These are phyloP conservation scores for Pionites leucogaster DNA, from an alignment of 2,113 vertebrate genomes.

Conservation along the genomic window DNA sequence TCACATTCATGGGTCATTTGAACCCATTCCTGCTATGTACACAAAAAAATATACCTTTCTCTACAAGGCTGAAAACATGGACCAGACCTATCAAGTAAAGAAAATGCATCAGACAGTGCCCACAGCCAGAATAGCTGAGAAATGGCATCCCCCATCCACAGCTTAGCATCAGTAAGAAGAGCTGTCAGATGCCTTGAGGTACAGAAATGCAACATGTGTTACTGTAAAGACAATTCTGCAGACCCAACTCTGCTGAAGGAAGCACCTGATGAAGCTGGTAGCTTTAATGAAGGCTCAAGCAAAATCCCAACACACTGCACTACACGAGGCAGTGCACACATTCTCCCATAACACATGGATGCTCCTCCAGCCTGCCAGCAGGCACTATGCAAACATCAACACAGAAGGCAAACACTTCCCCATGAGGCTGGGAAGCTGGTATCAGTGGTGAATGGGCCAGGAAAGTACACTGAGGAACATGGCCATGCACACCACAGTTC, in stretches of 20 bases:
- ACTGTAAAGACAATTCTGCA: background rate
- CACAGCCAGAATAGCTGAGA: background rate
- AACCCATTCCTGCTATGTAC: background rate
- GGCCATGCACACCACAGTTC: background rate
- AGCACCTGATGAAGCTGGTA: background rate
- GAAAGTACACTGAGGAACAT: accelerated
- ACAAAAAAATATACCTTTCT: background rate
- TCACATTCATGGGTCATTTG: background rate
- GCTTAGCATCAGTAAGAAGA: background rate
- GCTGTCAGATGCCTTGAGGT: background rate
- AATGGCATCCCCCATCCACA: background rate
- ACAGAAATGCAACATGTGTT: background rate
- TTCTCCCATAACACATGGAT: accelerated
- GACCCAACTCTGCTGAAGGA: background rate
- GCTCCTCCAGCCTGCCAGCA: background rate
- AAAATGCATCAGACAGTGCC: background rate
- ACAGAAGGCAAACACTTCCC: background rate
- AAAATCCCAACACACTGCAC: background rate
- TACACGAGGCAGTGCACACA: background rate
- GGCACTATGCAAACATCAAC: background rate
- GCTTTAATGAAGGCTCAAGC: background rate
- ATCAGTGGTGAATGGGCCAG: background rate
- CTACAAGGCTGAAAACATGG: background rate
- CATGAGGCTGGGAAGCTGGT: background rate
- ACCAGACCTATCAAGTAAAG: background rate